Evolutionary conservation across 2,113 vertebrate genomes (phyloP).

Genomic region (Taxidea taxus): DNA sequence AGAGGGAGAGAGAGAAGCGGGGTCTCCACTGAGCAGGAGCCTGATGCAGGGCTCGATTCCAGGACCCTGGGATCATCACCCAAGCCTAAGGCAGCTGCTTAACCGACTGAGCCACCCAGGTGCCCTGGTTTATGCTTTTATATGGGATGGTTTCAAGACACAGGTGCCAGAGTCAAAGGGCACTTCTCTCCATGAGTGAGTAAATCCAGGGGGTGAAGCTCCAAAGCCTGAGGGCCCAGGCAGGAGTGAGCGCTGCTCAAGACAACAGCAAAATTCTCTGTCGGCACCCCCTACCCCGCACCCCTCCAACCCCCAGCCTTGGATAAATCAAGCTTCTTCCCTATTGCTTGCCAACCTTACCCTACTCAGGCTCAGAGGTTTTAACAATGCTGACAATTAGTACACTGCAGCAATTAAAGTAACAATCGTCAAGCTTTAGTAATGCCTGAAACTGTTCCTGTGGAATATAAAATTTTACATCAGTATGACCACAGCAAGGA

Average conservation of each 20-base stretch:
- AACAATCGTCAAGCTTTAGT: not conserved
- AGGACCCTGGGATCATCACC: no score
- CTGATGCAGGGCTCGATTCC: no score
- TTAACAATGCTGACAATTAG: not conserved
- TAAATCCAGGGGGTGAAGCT: not conserved
- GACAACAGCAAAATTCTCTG: not conserved
- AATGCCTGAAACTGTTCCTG: not conserved
- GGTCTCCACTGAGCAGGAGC: no score
- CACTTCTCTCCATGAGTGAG: not conserved
- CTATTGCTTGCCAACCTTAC: not conserved
- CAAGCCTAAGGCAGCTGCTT: no score
- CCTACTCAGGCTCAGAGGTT: not conserved
- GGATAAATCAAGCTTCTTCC: not conserved
- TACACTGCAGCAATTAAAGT: not conserved
- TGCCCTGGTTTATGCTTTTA: not conserved
- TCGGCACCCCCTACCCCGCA: not conserved
- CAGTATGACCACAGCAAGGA: not conserved
- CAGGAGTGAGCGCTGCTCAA: not conserved
- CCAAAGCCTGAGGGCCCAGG: not conserved
- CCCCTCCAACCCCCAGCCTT: not conserved
- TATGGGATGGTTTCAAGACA: not conserved
- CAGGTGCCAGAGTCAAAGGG: not conserved
- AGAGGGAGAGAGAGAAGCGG: no score
- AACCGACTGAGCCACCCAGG: no score
- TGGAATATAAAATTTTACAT: not conserved